These are phyloP conservation scores for Trachurus trachurus DNA, from an alignment of 2,797 vertebrate species.

Conservation along the genomic window DNA sequence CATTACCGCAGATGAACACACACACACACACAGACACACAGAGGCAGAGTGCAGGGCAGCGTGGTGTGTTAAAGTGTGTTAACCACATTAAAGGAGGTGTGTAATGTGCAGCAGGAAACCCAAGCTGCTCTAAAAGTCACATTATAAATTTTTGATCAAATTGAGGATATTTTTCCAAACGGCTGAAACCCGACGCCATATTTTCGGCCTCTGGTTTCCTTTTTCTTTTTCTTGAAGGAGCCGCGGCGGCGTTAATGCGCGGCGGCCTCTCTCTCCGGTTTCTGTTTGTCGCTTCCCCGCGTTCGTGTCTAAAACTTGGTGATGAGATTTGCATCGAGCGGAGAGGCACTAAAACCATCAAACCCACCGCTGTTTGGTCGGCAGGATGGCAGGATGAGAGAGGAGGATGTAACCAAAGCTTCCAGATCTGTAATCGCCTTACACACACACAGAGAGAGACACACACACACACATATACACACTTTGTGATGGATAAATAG, in stretches of 20 bases:
- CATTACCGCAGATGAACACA: conserved; percentile 25
- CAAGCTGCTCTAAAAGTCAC: conserved; percentile 93
- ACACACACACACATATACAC: conserved; percentile 27
- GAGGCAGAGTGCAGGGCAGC: conserved; percentile 38
- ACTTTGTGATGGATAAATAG: conserved; percentile 59
- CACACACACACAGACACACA: conserved; percentile 25
- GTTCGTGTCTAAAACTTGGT: conserved; percentile 92
- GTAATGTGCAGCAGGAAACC: conserved; percentile 89
- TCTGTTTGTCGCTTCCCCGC: conserved; percentile 93
- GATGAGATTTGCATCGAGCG: conserved; percentile 97
- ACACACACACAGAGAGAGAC: conserved; percentile 71
- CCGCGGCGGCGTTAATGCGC: conserved; percentile 87
- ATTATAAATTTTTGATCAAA: conserved; percentile 98
- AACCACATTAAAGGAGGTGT: conserved; percentile 93
- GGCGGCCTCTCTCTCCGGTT: conserved; percentile 85
- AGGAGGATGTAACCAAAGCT: conserved; percentile 88
- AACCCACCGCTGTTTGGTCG: conserved; percentile 88
- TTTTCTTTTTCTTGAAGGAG: conserved; percentile 92
- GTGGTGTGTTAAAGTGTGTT: conserved; percentile 85
- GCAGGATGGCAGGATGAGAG: conserved; percentile 87
- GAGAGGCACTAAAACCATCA: conserved; percentile 92
- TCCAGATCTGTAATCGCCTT: conserved; percentile 89
- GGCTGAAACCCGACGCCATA: conserved; percentile 94
- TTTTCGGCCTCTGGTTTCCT: conserved; percentile 96
- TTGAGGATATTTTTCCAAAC: conserved; percentile 95